Base-by-base conservation (phyloP, 2,113 vertebrate species). In the Phrynosoma platyrhinos region DNA sequence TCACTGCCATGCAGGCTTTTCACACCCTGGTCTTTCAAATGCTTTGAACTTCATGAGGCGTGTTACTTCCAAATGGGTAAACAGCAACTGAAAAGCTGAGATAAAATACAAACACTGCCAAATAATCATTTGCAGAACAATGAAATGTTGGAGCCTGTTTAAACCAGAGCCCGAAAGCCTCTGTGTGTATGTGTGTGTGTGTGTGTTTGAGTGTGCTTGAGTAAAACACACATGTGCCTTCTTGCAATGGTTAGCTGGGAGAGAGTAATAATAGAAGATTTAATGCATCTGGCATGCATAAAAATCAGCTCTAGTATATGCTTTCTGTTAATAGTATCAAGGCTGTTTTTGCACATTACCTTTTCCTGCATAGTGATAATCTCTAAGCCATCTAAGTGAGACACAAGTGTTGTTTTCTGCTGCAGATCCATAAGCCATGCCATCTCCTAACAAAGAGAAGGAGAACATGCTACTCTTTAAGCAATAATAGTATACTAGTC, bases 31-130 rank as follows among this genome's bases (percentile, higher is more conserved):
- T 92, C 88, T 79, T 90, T 90, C 82, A 90, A 90, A n/a, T 79
- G 87, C 90, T 83, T 90, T 92, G 91, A 90, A 91, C 80, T 92
- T 85, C 89, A 82, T 47, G 83, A 91, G 72, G 84, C 78, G 62
- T 87, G 86, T 90, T 91, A 86, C 83, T 95, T 94, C 82, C 88
- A 88, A 79, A 55, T 87, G 90, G 74, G 88, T 87, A 87, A 92
- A 88, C 72, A 83, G 84, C 53, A 58, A 79, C 83, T 88, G 82
- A 87, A 91, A 84, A 58, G 86, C 78, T 86, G 82, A 93, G 79
- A 87, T 89, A 93, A 92, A 93, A 82, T 32, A 79, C 89, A 91
- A 18, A 1, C 52, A 52, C 30, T 91, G 52, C 1, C 1, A 90
- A 87, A 79, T 80, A 83, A 23, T 79, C 13, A 85, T 89, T 87